Base-by-base conservation (phyloP, 2,797 vertebrate species). In the Notoglanidium macrostoma region DNA sequence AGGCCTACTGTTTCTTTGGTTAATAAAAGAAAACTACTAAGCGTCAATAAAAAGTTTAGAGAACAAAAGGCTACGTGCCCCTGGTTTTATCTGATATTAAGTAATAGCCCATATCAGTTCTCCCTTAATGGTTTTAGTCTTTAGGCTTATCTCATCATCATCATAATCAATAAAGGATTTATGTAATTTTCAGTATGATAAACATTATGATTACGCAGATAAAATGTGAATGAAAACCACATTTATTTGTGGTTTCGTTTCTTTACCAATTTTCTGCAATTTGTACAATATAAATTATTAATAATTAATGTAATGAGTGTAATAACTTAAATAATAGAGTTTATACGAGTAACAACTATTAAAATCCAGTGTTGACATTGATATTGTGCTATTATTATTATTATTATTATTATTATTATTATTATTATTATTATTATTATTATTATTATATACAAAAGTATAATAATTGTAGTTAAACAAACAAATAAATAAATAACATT, bases 241-340 rank as follows among this genome's bases (percentile, higher is more conserved):
- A 40, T 40, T 35, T 57, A 14, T 40, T 57, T 55, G 7, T 29
- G 0, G 19, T 57, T 80, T 80, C 0, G 8, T 17, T 46, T 65
- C 21, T 61, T 61, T 78, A 12, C 0, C n/a, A 23, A 57, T 81
- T 63, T n/a, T 82, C 7, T 82, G 1, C 10, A 19, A 63, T 23
- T 80, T 35, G 7, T 44, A 3, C 76, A 78, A 12, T 35, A 55
- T 35, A 3, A 11, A 3, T 2, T 61, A 61, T 80, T 3, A 49
- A 49, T 49, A 40, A 10, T 49, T 49, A 80, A 5, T 44, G 23
- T 63, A 65, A 65, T 29, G 12, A 19, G 3, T 59, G 10, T 49
- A 49, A 81, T 82, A 49, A 29, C 49, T 5, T 19, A n/a, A 81
- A 81, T 79, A 61, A 63, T n/a, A 80, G 23, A 46, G 35, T 61